Evolutionary conservation across 2,113 vertebrate genomes (phyloP), one percentile per base, ranked within the genome.

Genomic region (Spea multiplicata): DNA sequence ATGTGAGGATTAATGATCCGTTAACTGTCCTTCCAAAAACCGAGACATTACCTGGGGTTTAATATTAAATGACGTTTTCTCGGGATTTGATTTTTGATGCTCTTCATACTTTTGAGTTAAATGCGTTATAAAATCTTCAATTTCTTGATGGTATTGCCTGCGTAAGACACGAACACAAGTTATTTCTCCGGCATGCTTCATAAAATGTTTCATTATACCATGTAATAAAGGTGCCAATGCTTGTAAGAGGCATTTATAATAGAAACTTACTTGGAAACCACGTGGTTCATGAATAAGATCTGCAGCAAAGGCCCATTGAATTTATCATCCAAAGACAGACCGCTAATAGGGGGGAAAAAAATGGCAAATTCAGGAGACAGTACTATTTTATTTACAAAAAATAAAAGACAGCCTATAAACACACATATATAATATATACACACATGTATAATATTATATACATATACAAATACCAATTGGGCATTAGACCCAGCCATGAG

Each of bases 61-160:
- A 74, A 94, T 81, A 81, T 91, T 89, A 88, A 90, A 87, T 52
- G 88, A 88, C 0, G 90, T 87, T 68, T 86, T 91, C 83, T 92
- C 93, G 75, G 88, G 85, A 55, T 94, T 92, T 74, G 83, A 78
- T 85, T 84, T 91, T 74, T 83, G 87, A 55, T 91, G 88, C 49
- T 92, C 92, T 80, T 96, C 94, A 1, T 95, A 94, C 83, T 93
- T 95, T 84, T 93, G 89, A 85, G 94, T 90, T 86, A 99, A 90
- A 85, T 78, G 87, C 85, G 88, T 94, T 84, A 99, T 83, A 86
- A 91, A 93, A 81, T 99, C 97, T 88, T 99, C 97, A 83, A 99
- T 94, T 92, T 99, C 97, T 88, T 96, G 95, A 85, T 94, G 96
- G 83, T 92, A 97, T 4, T 93, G 92, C 87, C 97, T 99, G 78